These are phyloP conservation scores for Drosophila recens DNA, from an alignment of 2,888 invertebrate genomes.

Conservation along the genomic window DNA sequence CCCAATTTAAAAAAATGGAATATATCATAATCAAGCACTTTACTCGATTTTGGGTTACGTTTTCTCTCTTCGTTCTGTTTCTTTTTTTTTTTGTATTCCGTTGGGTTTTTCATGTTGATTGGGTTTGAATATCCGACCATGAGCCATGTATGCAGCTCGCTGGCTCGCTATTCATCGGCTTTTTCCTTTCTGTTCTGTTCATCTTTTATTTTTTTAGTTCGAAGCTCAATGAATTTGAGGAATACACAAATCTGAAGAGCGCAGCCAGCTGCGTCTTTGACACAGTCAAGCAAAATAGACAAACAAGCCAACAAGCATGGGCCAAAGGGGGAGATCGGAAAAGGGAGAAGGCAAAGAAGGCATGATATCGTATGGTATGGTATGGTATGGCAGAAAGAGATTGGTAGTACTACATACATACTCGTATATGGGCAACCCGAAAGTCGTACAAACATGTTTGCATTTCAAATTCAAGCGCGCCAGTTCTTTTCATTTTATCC, in stretches of 20 bases:
- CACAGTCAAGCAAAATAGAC: constrained; percentile 55
- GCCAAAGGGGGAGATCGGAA: not conserved
- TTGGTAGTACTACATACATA: not conserved
- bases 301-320: constrained; percentile 36
- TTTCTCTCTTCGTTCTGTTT: constrained; percentile 1
- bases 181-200: constrained; percentile 3
- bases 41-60: not conserved
- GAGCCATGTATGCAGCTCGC: constrained; percentile 25
- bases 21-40: constrained; percentile 21
- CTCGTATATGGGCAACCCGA: constrained; percentile 20
- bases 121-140: constrained; percentile 62
- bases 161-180: constrained; percentile 32
- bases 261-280: constrained; percentile 57
- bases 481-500: constrained; percentile 41
- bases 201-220: constrained; percentile 16
- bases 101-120: constrained; percentile 70
- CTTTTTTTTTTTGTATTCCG: constrained; percentile 39
- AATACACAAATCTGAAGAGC: constrained; percentile 56
- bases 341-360: not conserved
- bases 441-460: constrained; percentile 62
- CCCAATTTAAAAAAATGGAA: constrained; percentile 1
- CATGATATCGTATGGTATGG: not conserved
- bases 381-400: not conserved
- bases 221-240: constrained; percentile 73
- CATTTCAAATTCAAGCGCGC: constrained; percentile 71